Evolutionary conservation across 2,888 invertebrate species (phyloP).

Genomic region (Apomyelois bistriatella): DNA sequence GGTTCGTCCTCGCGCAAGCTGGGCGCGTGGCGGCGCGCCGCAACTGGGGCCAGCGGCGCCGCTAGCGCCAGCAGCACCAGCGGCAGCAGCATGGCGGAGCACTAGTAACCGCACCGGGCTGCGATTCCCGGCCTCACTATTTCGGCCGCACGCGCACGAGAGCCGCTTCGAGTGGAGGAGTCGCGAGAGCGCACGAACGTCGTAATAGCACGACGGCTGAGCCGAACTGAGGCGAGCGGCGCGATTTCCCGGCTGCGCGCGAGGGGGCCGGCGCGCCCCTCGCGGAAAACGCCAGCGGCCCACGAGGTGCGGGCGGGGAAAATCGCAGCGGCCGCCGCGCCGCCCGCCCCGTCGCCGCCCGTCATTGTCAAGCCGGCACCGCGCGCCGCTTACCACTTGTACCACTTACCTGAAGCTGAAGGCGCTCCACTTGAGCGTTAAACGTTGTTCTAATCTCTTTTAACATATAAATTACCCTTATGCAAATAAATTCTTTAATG

Average conservation of each 20-base stretch:
- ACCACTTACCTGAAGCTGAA: background rate
- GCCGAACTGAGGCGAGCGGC: constrained; percentile 71
- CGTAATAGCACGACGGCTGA: constrained; percentile 70
- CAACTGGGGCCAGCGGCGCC: constrained; percentile 45
- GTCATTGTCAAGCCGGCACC: no score
- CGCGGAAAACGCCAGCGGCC: constrained; percentile 67
- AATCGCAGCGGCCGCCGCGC: constrained; percentile 54
- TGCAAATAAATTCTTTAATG: no score
- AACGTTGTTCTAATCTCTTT: no score
- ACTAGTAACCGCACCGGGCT: constrained; percentile 47
- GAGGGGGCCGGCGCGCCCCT: constrained; percentile 69
- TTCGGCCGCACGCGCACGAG: constrained; percentile 61
- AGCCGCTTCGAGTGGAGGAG: constrained; percentile 41
- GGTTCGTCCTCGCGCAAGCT: constrained; percentile 84
- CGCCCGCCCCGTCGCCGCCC: constrained; percentile 32
- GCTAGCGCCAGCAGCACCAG: constrained; percentile 65
- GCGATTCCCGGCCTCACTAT: constrained; percentile 69
- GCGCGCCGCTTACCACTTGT: constrained; percentile 10
- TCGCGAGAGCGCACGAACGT: constrained; percentile 64
- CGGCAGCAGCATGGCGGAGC: constrained; percentile 63
- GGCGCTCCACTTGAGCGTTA: no score
- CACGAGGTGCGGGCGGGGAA: constrained; percentile 65
- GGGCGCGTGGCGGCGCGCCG: constrained; percentile 81
- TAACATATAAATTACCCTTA: no score
- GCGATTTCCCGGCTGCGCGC: constrained; percentile 72